phyloP scores from a whole-genome alignment of 2,888 invertebrate genomes.

The Diarsia brunnea region DNA sequence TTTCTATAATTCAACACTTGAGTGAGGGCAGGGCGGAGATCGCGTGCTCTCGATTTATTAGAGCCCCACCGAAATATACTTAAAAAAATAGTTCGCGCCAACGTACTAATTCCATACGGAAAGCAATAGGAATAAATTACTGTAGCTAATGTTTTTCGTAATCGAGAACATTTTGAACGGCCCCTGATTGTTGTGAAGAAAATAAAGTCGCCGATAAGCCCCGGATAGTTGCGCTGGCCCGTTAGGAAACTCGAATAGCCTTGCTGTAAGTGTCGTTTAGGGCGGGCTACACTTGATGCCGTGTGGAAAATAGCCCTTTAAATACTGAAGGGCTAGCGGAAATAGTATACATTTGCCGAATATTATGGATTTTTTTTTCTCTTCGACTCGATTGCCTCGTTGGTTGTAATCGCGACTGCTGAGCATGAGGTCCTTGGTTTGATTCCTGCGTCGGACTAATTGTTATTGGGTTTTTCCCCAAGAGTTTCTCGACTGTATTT shows the following conservation, averaged over 20 bases:
- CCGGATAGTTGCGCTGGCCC: conserved; percentile 56
- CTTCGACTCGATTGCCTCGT: no score
- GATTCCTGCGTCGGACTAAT: no score
- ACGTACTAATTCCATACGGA: conserved; percentile 74
- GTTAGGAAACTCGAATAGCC: conserved; percentile 60
- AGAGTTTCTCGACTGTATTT: no score
- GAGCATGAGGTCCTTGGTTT: no score
- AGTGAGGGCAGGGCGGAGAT: conserved; percentile 56
- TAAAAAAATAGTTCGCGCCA: conserved; percentile 68
- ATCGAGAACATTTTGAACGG: conserved; percentile 65
- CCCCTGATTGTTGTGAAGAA: conserved; percentile 63
- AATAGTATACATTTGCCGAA: conserved; percentile 41
- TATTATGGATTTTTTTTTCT: conserved; percentile 26
- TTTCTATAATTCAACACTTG: conserved; percentile 53
- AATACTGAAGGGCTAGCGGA: conserved; percentile 49
- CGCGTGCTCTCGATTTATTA: conserved; percentile 72
- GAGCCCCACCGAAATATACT: conserved; percentile 67
- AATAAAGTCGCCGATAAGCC: conserved; percentile 63
- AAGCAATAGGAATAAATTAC: conserved; percentile 77
- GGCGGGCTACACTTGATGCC: conserved; percentile 36
- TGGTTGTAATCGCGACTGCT: no score
- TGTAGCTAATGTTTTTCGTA: conserved; percentile 72
- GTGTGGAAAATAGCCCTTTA: conserved; percentile 57
- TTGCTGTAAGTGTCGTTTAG: conserved; percentile 55
- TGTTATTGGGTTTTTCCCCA: no score